Evolutionary conservation across 92 coral and sea anemone genomes (phyloP).

Genomic region (Porites rus): DNA sequence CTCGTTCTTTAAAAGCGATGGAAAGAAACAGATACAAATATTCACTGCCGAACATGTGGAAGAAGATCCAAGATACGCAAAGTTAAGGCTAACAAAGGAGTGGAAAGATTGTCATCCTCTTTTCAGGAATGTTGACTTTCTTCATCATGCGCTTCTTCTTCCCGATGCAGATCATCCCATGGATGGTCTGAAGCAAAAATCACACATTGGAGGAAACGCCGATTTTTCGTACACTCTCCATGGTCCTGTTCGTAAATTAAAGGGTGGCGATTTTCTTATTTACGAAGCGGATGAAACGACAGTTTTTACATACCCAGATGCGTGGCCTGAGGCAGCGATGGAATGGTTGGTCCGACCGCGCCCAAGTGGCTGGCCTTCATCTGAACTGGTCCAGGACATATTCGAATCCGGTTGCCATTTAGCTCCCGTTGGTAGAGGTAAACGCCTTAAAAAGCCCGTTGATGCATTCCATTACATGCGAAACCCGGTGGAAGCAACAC

Average conservation of each 20-base stretch:
- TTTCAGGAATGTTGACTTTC: conserved; percentile 50
- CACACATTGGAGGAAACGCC: background rate
- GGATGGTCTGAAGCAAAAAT: background rate
- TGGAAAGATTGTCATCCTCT: conserved; percentile 74
- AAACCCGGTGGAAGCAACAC: too few species aligned
- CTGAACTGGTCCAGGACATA: conserved; percentile 78
- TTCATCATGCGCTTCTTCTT: conserved; percentile 63
- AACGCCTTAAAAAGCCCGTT: conserved; percentile 59
- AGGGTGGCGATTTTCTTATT: conserved; percentile 24
- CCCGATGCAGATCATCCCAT: conserved; percentile 28
- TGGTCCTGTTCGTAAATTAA: conserved; percentile 79
- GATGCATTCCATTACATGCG: too few species aligned
- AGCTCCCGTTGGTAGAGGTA: conserved; percentile 86
- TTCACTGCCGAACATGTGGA: conserved; percentile 72
- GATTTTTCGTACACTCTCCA: conserved; percentile 47
- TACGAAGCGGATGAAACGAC: conserved; percentile 65
- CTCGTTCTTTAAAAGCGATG: conserved; percentile 45
- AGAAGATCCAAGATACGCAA: conserved; percentile 77
- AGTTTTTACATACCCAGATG: conserved; percentile 76
- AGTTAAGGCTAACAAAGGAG: conserved; percentile 69
- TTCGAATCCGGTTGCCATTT: conserved; percentile 82
- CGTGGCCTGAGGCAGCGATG: conserved; percentile 91
- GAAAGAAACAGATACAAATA: conserved; percentile 46
- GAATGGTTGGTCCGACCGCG: conserved; percentile 87
- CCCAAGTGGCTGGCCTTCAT: conserved; percentile 81